These are phyloP conservation scores for Serranus cabrilla DNA, from an alignment of 2,797 vertebrate genomes.

Conservation along the genomic window DNA sequence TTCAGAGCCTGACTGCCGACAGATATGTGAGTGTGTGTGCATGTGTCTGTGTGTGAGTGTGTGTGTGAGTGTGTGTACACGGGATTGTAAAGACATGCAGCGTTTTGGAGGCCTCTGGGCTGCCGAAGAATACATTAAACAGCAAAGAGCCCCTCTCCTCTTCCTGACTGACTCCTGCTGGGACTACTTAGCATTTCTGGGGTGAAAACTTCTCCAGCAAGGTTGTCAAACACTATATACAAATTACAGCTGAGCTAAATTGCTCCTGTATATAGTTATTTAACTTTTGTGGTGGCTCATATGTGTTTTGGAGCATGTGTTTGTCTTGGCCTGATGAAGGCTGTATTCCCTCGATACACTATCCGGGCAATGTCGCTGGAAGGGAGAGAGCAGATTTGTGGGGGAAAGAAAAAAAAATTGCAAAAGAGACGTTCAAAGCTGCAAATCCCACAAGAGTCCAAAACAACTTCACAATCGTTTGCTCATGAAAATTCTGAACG, in stretches of 20 bases:
- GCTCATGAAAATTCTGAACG: constrained; percentile 78
- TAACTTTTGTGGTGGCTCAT: constrained; percentile 74
- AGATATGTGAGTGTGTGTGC: constrained; percentile 70
- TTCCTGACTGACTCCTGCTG: constrained; percentile 88
- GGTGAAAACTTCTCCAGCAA: constrained; percentile 87
- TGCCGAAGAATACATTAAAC: constrained; percentile 86
- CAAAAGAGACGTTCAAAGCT: constrained; percentile 73
- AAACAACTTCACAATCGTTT: constrained; percentile 75
- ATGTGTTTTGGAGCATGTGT: constrained; percentile 69
- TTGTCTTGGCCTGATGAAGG: constrained; percentile 77
- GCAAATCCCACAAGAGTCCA: constrained; percentile 76
- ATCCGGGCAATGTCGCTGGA: constrained; percentile 65
- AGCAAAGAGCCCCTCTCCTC: constrained; percentile 80
- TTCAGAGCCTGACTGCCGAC: constrained; percentile 82
- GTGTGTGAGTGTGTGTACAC: constrained; percentile 51
- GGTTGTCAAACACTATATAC: constrained; percentile 88
- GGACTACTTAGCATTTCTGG: constrained; percentile 90
- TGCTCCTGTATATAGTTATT: constrained; percentile 78
- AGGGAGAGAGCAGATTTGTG: constrained; percentile 61
- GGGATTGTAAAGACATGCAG: constrained; percentile 74
- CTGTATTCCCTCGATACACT: constrained; percentile 70
- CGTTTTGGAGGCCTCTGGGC: constrained; percentile 83
- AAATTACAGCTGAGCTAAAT: constrained; percentile 78
- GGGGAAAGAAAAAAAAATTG: constrained; percentile 56
- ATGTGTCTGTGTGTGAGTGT: constrained; percentile 38